These are phyloP conservation scores for Ceyx melanurus DNA, from an alignment of 2,113 vertebrate species.

Conservation along the genomic window DNA sequence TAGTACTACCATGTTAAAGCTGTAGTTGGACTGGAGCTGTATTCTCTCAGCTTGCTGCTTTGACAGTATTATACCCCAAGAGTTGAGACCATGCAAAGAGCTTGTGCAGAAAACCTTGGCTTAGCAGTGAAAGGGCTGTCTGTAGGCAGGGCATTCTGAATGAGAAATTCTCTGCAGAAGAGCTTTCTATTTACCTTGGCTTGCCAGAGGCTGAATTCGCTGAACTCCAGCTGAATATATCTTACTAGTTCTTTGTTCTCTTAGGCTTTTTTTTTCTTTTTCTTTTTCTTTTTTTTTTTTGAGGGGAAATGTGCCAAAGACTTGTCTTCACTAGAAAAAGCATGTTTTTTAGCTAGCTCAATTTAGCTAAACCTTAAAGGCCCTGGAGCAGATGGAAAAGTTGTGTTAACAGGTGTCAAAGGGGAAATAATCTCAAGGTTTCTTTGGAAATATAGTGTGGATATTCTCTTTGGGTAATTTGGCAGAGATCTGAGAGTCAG, in stretches of 20 bases:
- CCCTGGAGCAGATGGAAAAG: not conserved
- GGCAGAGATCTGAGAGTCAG: not conserved
- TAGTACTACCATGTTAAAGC: slow-evolving; percentile 47
- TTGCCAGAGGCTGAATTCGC: slow-evolving; percentile 9
- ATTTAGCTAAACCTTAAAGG: not conserved
- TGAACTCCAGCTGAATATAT: not conserved
- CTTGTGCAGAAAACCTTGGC: not conserved
- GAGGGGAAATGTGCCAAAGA: not conserved
- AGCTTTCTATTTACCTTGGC: not conserved
- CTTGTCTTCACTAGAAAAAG: not conserved
- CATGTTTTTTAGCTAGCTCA: not conserved
- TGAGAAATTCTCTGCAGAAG: not conserved
- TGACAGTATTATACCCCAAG: not conserved
- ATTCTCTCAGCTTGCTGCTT: not conserved
- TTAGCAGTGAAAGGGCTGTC: not conserved
- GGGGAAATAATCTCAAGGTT: not conserved
- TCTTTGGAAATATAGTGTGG: not conserved
- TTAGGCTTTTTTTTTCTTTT: not conserved
- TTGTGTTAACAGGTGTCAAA: not conserved
- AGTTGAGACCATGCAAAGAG: not conserved
- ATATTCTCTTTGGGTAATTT: not conserved
- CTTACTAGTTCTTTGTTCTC: not conserved
- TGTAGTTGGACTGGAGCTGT: not conserved
- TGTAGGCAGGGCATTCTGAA: not conserved
- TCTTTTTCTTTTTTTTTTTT: not conserved